These are phyloP conservation scores for Phortica variegata DNA, from an alignment of 1,140 invertebrate species.

Conservation along the genomic window DNA sequence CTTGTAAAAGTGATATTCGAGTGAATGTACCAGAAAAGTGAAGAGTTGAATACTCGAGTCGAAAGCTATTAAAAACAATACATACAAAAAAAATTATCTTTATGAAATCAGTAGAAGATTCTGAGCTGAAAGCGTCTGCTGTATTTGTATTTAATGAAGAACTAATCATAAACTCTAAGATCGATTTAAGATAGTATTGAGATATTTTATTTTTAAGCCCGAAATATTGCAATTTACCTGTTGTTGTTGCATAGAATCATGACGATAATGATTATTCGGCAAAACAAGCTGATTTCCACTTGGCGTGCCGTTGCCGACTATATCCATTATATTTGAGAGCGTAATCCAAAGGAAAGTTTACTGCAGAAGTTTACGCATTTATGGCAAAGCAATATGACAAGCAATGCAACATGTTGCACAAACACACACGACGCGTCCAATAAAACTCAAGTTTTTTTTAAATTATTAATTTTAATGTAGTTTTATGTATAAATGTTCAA, in stretches of 20 bases:
- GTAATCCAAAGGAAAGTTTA: conserved; percentile 3
- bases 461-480: neutral
- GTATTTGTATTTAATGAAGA: no score
- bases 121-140: no score
- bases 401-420: conserved; percentile 31
- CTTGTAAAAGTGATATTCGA: no score
- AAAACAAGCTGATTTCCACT: conserved; percentile 50
- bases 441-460: conserved; percentile 23
- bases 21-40: no score
- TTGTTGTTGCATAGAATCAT: conserved; percentile 53
- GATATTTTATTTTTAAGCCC: no score
- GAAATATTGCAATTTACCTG: conserved; percentile 54
- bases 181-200: no score
- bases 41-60: no score
- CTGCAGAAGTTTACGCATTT: neutral
- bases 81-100: no score
- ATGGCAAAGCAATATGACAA: conserved; percentile 6
- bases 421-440: conserved; percentile 21
- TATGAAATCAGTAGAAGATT: no score
- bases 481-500: no score
- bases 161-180: no score
- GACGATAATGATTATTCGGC: conserved; percentile 54
- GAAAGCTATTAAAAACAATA: no score
- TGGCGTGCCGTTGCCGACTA: conserved; percentile 36
- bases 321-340: conserved; percentile 42